Evolutionary conservation across 2,797 vertebrate genomes (phyloP).

Genomic region (Sebastes melanostomus): DNA sequence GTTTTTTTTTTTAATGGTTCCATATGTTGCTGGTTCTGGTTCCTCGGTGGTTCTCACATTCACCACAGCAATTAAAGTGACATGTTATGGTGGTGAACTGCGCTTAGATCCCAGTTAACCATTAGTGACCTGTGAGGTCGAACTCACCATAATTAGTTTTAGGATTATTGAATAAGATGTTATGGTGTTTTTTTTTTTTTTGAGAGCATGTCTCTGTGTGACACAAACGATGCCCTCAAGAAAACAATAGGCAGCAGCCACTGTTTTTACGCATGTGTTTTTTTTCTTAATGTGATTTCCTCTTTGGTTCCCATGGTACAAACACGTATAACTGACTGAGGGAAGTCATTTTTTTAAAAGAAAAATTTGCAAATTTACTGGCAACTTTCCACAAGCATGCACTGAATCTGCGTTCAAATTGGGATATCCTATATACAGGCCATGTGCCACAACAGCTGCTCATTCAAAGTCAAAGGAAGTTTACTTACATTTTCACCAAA

Average conservation of each 20-base stretch:
- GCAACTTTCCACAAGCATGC: slow-evolving; percentile 29
- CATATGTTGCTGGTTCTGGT: slow-evolving; percentile 53
- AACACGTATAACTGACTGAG: neutral
- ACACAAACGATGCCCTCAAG: neutral
- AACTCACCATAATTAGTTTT: neutral
- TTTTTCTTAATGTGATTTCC: neutral
- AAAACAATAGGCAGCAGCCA: neutral
- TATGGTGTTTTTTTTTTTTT: neutral
- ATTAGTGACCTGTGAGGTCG: slow-evolving; percentile 38
- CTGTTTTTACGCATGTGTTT: neutral
- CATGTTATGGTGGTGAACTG: slow-evolving; percentile 53
- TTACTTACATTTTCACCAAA: slow-evolving; percentile 79
- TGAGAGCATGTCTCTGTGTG: too few species aligned
- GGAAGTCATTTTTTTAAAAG: neutral
- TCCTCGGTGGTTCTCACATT: slow-evolving; percentile 65
- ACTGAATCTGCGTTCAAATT: slow-evolving; percentile 17
- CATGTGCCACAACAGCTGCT: slow-evolving; percentile 28
- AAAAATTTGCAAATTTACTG: slow-evolving; percentile 24
- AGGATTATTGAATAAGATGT: neutral
- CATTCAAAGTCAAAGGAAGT: slow-evolving; percentile 65
- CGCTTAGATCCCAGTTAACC: slow-evolving; percentile 45
- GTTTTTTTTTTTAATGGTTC: slow-evolving; percentile 47
- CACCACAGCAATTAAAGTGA: slow-evolving; percentile 63
- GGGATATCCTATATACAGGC: neutral
- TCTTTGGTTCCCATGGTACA: neutral